Base-by-base conservation (phyloP, 2,113 vertebrate genomes). In the Choloepus hoffmanni region DNA sequence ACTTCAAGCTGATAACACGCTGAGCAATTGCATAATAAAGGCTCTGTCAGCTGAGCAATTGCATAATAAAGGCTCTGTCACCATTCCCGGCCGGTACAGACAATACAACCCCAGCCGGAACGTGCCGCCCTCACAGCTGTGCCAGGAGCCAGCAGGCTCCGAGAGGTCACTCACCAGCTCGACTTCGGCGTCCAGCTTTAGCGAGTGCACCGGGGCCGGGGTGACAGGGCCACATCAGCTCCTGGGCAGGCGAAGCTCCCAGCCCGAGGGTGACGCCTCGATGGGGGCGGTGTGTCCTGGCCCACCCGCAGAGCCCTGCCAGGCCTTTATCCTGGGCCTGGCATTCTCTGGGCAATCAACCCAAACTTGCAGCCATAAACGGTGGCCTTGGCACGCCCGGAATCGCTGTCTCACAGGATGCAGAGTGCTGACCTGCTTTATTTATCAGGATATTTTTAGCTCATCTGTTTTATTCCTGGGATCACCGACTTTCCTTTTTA, bases 1-100 rank as follows among this genome's bases (percentile, higher is more conserved):
- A 91, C 82, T 76, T 78, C 96, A 90, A 4, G 90, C 95, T 93
- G 94, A 76, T 72, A 90, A 76, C 70, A 6, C 21, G 65, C 19
- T 45, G 48, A 84, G 60, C 43, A 90, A 94, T 96, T 82, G 45
- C 12, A 40, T 48, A 85, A 95, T 78, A 94, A 97, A 82, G 60
- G 23, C 19, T 18, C 76, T 14, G 6, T 63, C 92, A n/a, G 65
- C 19, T 45, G 48, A 84, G 60, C 43, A 90, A 94, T 96, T 82
- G 45, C 12, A 40, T 48, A 85, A 95, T 78, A 94, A 97, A 82
- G 60, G 23, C 19, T 18, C 76, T 14, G 6, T 63, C 92, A n/a
- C 67, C 82, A 92, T 65, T 89, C 33, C 89, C 92, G 92, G 96
- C 96, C 97, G 97, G 92, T 91, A 89, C 89, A 15, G 89, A 26